Evolutionary conservation across 2,888 invertebrate species (phyloP).

Genomic region (Schizaphis graminum): DNA sequence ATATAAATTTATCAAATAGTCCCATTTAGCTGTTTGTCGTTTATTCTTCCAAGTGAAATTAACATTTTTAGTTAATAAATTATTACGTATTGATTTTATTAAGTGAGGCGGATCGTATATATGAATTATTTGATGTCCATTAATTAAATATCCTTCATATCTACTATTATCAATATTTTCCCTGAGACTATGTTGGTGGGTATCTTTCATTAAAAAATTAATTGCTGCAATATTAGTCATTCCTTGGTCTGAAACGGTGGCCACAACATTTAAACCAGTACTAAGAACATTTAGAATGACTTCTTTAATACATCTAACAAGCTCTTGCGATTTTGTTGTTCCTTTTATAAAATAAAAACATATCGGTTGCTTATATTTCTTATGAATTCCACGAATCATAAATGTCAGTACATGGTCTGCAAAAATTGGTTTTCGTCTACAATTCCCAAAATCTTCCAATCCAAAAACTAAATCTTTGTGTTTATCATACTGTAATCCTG

Average conservation of each 20-base stretch:
- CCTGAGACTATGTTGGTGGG: background rate
- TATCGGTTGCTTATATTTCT: background rate
- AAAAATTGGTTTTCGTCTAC: background rate
- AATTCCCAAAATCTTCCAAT: background rate
- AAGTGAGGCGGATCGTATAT: background rate
- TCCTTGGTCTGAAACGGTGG: too few relatives aligned
- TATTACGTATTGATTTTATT: background rate
- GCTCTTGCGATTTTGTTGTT: background rate
- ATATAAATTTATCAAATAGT: background rate
- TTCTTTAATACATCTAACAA: background rate
- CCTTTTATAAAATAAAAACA: conserved; percentile 22
- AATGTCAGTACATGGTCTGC: background rate
- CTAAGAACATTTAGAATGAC: background rate
- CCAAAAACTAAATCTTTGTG: background rate
- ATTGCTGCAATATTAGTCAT: background rate
- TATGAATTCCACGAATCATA: background rate
- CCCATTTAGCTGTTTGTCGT: background rate
- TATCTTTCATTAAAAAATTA: background rate
- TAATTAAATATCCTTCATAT: conserved; percentile 1
- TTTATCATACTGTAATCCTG: background rate
- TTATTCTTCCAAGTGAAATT: background rate
- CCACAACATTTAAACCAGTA: too few relatives aligned
- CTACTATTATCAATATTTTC: background rate
- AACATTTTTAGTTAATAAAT: conserved; percentile 9
- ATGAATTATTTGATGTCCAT: too few relatives aligned